Evolutionary conservation across 2,797 vertebrate species (phyloP), one percentile per base, ranked within the genome.

Genomic region (Myiothlypis coronata): DNA sequence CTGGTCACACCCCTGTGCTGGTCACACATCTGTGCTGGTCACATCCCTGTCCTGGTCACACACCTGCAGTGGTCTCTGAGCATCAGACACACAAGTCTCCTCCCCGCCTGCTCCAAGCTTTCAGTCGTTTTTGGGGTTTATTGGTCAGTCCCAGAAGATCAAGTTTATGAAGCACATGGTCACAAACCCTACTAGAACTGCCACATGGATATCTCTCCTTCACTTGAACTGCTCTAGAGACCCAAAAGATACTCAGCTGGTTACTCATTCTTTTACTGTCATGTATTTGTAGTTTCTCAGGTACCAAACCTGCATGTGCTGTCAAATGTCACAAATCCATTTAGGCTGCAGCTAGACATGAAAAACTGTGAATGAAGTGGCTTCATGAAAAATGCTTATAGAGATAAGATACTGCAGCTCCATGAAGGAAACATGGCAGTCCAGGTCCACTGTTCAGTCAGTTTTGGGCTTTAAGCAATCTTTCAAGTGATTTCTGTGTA

Each of bases 61-160:
- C 12, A 20, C 17, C 26, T 6, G 19, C 19, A 3, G 32, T 12
- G 1, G 3, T 3, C 17, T 44, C 64, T n/a, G 46, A 39, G 55
- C 27, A 9, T 12, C 34, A 39, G 20, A 26, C 13, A 32, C 43
- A 39, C 11, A 13, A n/a, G 18, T 12, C 0, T 6, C 2, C 17
- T 52, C 34, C 26, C 26, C 3, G 1, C 1, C 20, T 57, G 34
- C 60, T 55, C 61, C 22, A 49, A 47, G 26, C 5, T 19, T 37
- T 37, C 52, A 18, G 27, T 6, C 9, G 0, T 27, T 61, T 57
- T 12, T 13, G 12, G 11, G 3, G 1, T 17, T 78, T 70, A 5
- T 17, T 30, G 6, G 2, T 16, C 56, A 55, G 34, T 5, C 35
- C 43, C 27, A 68, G 43, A 26, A 63, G 23, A 39, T 27, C 7